phyloP scores from a whole-genome alignment of 2,113 vertebrate genomes.

The Gymnarchus niloticus region DNA sequence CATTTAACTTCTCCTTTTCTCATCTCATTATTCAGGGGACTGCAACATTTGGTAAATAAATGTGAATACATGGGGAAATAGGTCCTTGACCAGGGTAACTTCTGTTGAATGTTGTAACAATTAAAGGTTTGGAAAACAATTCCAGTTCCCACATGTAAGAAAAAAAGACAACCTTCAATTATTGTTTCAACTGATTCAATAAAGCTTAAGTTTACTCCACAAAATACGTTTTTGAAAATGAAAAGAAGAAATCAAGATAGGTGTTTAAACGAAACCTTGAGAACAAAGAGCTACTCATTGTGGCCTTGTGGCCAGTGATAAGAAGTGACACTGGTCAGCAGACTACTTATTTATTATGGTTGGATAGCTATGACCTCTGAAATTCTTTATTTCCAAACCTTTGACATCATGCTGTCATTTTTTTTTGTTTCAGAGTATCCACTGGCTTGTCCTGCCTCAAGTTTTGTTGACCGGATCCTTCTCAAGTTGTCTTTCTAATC shows the following conservation, averaged over 20 bases:
- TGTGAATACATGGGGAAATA: neutral
- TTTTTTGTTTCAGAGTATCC: neutral
- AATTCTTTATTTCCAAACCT: slow-evolving; percentile 49
- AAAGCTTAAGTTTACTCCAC: neutral
- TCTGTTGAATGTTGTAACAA: neutral
- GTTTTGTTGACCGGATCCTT: neutral
- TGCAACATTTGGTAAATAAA: neutral
- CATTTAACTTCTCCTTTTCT: slow-evolving; percentile 32
- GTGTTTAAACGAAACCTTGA: neutral
- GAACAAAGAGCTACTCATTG: neutral
- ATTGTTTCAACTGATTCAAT: neutral
- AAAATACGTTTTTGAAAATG: neutral
- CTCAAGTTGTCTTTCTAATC: neutral
- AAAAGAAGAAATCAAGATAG: neutral
- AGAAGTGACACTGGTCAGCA: neutral
- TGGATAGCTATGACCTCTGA: slow-evolving; percentile 13
- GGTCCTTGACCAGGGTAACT: neutral
- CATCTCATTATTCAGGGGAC: neutral
- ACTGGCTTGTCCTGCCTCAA: neutral
- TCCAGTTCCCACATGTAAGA: neutral
- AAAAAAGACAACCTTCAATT: neutral
- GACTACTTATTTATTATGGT: neutral
- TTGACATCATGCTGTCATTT: slow-evolving; percentile 34
- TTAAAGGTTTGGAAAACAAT: neutral
- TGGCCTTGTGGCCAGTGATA: neutral